Evolutionary conservation across 2,113 vertebrate species (phyloP), one percentile per base, ranked within the genome.

Genomic region (Toxostoma redivivum): DNA sequence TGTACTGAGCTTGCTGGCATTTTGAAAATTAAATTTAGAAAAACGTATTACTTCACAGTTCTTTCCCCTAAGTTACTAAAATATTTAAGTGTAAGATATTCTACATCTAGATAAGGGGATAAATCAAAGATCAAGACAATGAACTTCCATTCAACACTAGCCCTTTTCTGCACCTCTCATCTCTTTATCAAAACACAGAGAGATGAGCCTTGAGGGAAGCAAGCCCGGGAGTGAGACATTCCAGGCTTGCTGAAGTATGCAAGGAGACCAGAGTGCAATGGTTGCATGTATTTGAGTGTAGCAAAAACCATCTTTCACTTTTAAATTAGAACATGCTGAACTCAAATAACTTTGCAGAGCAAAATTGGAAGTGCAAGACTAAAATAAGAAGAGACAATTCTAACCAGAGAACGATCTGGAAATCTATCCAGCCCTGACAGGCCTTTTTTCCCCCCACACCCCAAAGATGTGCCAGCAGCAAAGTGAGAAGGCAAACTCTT

Each of bases 81-180:
- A 95, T 92, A 95, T 88, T 94, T 95, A 96, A 72, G 67, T 7
- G 4, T 27, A 74, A 95, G 77, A 94, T 56, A 88, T 48, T 88
- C 91, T 83, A 64, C 48, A 74, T 73, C 72, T 84, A 96, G 86
- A 83, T 74, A 81, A 74, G 56, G 67, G 38, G 64, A 95, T 94
- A 94, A 95, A 94, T 95, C 92, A 96, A 90, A 91, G 80, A 91
- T 44, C 64, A 72, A 62, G 86, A 96, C 83, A 84, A 93, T 54
- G 65, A 91, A 91, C 86, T 74, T 91, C 86, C 45, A 77, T 57
- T 77, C 64, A 78, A 78, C 40, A 71, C 20, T 44, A 74, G 69
- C 35, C 72, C n/a, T 92, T 83, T 72, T 67, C 72, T 78, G 67
- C 25, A 90, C 72, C 64, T 94, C 94, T 56, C 81, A 86, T 88